These are phyloP conservation scores for Petrolisthes manimaculis DNA, from an alignment of 2,888 invertebrate species.

Conservation along the genomic window DNA sequence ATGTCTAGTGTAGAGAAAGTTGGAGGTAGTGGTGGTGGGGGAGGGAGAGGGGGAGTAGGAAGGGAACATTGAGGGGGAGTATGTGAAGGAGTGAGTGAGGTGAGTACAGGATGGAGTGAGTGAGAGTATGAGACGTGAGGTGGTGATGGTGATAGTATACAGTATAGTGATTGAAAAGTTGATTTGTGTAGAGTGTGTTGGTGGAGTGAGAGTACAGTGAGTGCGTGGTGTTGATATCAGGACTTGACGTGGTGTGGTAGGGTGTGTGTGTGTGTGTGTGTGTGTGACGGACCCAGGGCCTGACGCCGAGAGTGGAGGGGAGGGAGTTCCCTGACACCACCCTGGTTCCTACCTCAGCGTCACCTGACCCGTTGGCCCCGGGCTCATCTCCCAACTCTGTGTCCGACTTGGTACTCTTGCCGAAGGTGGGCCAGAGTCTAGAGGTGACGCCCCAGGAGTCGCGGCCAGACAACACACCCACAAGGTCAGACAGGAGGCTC, in stretches of 20 bases:
- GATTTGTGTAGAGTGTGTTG: too few relatives aligned
- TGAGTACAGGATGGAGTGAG: too few relatives aligned
- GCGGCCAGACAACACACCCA: constrained; percentile 25
- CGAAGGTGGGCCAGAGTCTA: constrained; percentile 31
- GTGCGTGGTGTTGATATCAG: neutral
- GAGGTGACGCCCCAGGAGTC: constrained; percentile 15
- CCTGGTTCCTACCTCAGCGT: constrained; percentile 41
- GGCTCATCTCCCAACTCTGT: neutral
- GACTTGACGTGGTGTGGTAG: constrained; percentile 1
- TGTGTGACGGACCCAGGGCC: neutral
- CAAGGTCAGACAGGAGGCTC: constrained; percentile 12
- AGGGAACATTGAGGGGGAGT: too few relatives aligned
- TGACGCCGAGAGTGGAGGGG: constrained; percentile 10
- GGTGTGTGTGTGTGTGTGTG: constrained; percentile 23
- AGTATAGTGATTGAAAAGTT: too few relatives aligned
- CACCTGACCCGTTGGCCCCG: constrained; percentile 19
- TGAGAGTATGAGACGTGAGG: too few relatives aligned
- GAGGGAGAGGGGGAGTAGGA: too few relatives aligned
- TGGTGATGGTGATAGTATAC: too few relatives aligned
- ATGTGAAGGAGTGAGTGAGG: too few relatives aligned
- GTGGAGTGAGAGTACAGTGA: constrained; percentile 32
- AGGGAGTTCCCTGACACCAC: constrained; percentile 4
- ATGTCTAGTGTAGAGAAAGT: too few relatives aligned
- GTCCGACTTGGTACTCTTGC: neutral
- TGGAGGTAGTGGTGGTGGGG: too few relatives aligned